Percentiles rank a stretch among this genome's conserved stretches.
phyloP scores from a whole-genome alignment of 2,113 vertebrate species.

The Nipponia nippon region DNA sequence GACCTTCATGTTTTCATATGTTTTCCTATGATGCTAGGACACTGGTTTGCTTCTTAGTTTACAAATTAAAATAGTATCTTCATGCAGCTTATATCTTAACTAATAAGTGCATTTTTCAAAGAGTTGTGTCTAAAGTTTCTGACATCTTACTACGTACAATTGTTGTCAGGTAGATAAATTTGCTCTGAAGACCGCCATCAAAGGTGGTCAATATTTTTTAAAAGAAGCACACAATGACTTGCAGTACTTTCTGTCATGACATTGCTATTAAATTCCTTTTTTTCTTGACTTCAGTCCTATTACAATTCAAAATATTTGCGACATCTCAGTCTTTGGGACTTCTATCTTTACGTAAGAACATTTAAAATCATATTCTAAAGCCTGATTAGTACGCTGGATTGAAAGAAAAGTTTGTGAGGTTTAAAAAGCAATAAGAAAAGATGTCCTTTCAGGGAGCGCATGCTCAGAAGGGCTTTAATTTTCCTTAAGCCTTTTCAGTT shows the following conservation, averaged over 20 bases:
- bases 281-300: background rate
- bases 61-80: background rate
- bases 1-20: background rate
- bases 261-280: background rate
- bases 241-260: background rate
- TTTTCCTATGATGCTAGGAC: background rate
- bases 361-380: background rate
- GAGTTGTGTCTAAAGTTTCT: background rate
- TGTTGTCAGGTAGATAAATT: background rate
- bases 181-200: background rate
- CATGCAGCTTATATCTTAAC: background rate
- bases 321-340: background rate
- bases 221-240: background rate
- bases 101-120: background rate
- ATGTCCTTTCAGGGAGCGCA: background rate
- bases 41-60: background rate
- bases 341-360: background rate
- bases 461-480: background rate
- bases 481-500: background rate
- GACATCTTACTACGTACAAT: background rate
- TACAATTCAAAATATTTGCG: background rate
- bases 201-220: background rate
- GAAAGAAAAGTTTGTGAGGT: background rate
- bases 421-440: background rate
- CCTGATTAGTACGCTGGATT: background rate